These are phyloP conservation scores for Megalonaias nervosa DNA, from an alignment of 1,140 invertebrate species.

Conservation along the genomic window DNA sequence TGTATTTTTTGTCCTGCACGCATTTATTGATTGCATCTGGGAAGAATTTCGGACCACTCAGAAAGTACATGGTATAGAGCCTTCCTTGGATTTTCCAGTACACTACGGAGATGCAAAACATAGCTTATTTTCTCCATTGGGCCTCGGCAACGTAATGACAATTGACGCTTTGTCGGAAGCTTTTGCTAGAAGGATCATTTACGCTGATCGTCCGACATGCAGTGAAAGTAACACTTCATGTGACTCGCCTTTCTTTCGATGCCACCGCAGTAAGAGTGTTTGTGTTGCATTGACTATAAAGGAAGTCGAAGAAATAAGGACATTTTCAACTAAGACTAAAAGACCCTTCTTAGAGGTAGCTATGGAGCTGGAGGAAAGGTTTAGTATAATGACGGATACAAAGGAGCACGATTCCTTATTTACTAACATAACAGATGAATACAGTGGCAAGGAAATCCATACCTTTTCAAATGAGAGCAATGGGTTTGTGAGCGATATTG, in stretches of 20 bases:
- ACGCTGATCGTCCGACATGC: slow-evolving; percentile 40
- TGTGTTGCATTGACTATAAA: too few species aligned
- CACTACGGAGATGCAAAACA: slow-evolving; percentile 26
- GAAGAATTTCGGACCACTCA: slow-evolving; percentile 47
- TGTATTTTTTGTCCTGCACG: slow-evolving; percentile 69
- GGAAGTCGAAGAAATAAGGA: too few species aligned
- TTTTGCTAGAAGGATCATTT: slow-evolving; percentile 37
- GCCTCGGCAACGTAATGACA: slow-evolving; percentile 45
- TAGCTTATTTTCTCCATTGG: slow-evolving; percentile 28
- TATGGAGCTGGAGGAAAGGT: too few species aligned
- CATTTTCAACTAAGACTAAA: too few species aligned
- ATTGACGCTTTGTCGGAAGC: slow-evolving; percentile 42
- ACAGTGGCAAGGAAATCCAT: too few species aligned
- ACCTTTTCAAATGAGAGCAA: too few species aligned
- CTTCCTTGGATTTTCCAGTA: slow-evolving; percentile 27
- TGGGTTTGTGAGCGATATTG: too few species aligned
- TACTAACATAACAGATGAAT: too few species aligned
- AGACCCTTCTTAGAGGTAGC: too few species aligned
- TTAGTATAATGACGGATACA: too few species aligned
- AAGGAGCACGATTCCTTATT: too few species aligned
- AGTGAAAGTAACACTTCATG: slow-evolving; percentile 31
- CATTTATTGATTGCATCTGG: slow-evolving; percentile 64
- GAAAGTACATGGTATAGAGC: slow-evolving; percentile 39
- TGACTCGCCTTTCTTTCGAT: slow-evolving; percentile 29
- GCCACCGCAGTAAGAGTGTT: too few species aligned